Evolutionary conservation across 2,888 invertebrate genomes (phyloP), one percentile per base, ranked within the genome.

Genomic region (Aleiodes leptofemur): DNA sequence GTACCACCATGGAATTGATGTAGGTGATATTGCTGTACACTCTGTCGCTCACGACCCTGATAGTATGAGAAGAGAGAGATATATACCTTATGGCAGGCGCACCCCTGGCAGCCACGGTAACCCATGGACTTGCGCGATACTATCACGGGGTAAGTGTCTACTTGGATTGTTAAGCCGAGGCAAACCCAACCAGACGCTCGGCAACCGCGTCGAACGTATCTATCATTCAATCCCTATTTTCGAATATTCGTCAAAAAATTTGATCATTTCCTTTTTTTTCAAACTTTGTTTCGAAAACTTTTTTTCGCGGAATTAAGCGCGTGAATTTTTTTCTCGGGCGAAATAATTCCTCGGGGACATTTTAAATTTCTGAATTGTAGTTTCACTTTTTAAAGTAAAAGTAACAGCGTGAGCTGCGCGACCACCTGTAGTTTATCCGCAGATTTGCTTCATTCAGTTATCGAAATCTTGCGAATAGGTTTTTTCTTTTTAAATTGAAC

Each of bases 401-500:
- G 72, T 6, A n/a, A 16, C 53, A 51, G 38, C 31, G 72, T 53
- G 16, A 43, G 76, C 78, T 78, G 79, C 82, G 82, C 86, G 84
- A 88, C 88, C 88, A 88, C 88, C 88, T 88, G 88, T 88, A 86
- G 88, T 88, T 84, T 72, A 76, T 23, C 38, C 48, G 53, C 59
- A 8, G 61, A 51, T 4, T 16, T 64, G 53, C 72, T 77, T 71
- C 61, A 38, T 56, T 61, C 38, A 48, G 31, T 66, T 64, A 53
- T 55, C 59, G 16, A 34, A 59, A 51, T 59, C 38, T 48, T 61
- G 61, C 75, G 55, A 16, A 66, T 68, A 14, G 69, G 69, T 29
- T 50, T 34, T 38, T 48, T 55, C 43, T 56, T 31, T 69, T 13
- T 55, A 66, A 31, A 51, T 51, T 51, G 51, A 43, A 61, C 53